Evolutionary conservation across 2,888 invertebrate genomes (phyloP), one percentile per base, ranked within the genome.

Genomic region (Lasioglossum marginatum): DNA sequence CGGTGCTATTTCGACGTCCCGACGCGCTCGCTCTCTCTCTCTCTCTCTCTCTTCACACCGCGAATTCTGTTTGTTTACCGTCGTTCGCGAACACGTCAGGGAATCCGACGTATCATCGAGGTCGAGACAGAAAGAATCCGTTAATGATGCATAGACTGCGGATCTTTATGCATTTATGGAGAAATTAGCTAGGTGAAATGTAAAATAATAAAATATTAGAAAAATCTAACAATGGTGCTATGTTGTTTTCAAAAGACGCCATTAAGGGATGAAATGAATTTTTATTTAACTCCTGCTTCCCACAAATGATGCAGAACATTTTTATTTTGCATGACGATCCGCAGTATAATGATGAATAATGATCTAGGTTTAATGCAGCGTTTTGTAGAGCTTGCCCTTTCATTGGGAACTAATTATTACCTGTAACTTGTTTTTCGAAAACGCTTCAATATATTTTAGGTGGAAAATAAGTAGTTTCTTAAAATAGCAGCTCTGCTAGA

Each of bases 1-100:
- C 79, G 74, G 31, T 76, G 75, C 75, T 80, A 83, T 83, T 83
- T 83, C 76, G 66, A 73, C 34, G 72, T 40, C 6, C 23, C 73
- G 45, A 45, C 75, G 60, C n/a, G 57, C 43, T 19, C 68, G 23
- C 19, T 23, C 23, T 23, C 68, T 66, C 66, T 34, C 68, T 68
- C 23, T 68, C 4, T 12, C 37, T 23, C 68, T 3, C 66, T 31
- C 19, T 66, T 19, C 23, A 19, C 66, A 66, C 19, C 66, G 66
- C 66, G 66, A 34, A n/a, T 10, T 66, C 34, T 34, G 66, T 63
- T 63, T 63, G 63, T 34, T 66, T 66, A 34, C 66, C 34, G 66
- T 31, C 34, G 23, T 71, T 63, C 43, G 79, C 31, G 60, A 76
- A 48, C 31, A 68, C 63, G 73, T 27, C 73, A 52, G 68, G 63